phyloP scores from a whole-genome alignment of 2,888 invertebrate species.

The Idaea straminata region DNA sequence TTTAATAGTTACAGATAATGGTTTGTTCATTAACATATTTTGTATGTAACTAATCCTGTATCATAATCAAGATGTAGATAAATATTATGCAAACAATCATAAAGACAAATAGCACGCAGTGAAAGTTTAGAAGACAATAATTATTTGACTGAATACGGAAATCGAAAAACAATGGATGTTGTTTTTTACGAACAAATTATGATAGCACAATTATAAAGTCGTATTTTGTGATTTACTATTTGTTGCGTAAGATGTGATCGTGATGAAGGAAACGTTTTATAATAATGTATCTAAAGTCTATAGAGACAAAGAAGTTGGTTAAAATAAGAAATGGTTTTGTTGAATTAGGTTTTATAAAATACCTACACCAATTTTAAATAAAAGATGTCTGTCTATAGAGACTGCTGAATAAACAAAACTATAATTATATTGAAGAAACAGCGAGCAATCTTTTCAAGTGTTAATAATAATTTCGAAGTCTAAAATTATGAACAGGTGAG shows the following conservation, averaged over 20 bases:
- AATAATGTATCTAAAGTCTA: neutral
- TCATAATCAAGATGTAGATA: slow-evolving; percentile 17
- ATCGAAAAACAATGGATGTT: neutral
- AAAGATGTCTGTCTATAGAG: neutral
- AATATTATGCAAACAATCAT: slow-evolving; percentile 22
- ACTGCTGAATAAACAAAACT: neutral
- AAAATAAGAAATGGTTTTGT: neutral
- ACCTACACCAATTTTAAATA: neutral
- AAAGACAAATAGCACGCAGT: slow-evolving; percentile 17
- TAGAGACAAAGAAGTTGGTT: neutral
- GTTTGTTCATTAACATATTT: no score
- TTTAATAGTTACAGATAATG: neutral
- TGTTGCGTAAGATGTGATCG: neutral
- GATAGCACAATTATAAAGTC: neutral
- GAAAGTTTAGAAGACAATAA: slow-evolving; percentile 18
- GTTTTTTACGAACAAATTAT: neutral
- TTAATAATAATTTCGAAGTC: neutral
- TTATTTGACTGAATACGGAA: slow-evolving; percentile 1
- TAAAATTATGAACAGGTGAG: slow-evolving; percentile 12
- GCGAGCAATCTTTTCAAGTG: neutral
- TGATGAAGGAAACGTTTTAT: neutral
- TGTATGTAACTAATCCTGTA: neutral
- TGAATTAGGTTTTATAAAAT: neutral
- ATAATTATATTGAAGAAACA: neutral
- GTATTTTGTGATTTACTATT: neutral